Evolutionary conservation across 2,888 invertebrate genomes (phyloP).

Genomic region (Drosophila anomelani): DNA sequence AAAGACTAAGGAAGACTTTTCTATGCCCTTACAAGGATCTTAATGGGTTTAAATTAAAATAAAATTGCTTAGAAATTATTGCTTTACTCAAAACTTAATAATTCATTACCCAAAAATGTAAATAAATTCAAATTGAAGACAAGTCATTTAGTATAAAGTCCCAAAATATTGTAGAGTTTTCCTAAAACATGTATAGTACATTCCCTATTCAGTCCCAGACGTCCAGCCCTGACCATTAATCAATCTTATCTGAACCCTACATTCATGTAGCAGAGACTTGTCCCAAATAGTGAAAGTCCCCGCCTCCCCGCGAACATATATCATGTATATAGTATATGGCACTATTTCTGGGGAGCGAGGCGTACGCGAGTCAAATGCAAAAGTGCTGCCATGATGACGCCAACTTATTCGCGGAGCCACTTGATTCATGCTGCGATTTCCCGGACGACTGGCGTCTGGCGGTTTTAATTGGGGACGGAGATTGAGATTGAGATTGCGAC

Average conservation of each 20-base stretch:
- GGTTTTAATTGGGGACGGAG: conserved; percentile 56
- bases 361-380: conserved; percentile 43
- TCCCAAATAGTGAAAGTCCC: conserved; percentile 12
- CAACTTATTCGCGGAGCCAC: conserved; percentile 43
- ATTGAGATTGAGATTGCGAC: conserved; percentile 28
- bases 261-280: conserved; percentile 21
- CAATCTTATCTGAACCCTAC: conserved; percentile 26
- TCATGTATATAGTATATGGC: neutral
- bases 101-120: neutral
- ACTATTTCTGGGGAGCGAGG: conserved; percentile 12
- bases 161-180: neutral
- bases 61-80: neutral
- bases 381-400: conserved; percentile 48
- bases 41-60: neutral
- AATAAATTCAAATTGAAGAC: neutral
- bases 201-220: conserved; percentile 18
- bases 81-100: neutral
- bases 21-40: neutral
- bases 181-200: conserved; percentile 6
- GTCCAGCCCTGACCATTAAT: conserved; percentile 28
- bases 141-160: conserved; percentile 2
- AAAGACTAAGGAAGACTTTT: conserved; percentile 1
- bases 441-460: conserved; percentile 37
- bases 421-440: conserved; percentile 39
- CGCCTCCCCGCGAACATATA: conserved; percentile 11